Conservation (phyloP, 2,797 vertebrate genomes). For the Pristis pectinata region DNA sequence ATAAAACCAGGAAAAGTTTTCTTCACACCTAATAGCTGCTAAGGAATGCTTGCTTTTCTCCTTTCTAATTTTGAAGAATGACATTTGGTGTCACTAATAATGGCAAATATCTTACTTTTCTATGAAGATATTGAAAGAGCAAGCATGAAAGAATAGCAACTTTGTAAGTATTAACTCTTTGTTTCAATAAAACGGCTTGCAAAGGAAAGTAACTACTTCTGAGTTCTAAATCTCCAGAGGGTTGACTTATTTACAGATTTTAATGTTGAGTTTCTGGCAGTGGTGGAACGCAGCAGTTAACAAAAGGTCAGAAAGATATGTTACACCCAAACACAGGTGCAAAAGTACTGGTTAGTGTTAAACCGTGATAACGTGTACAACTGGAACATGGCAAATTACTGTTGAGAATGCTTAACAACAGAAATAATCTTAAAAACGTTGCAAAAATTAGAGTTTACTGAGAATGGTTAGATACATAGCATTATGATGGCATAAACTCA, state of each 20-base stretch:
- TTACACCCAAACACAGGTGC: slow-evolving; percentile 40
- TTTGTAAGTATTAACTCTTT: neutral
- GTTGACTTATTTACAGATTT: slow-evolving; percentile 31
- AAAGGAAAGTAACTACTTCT: neutral
- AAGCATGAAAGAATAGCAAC: neutral
- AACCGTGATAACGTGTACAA: neutral
- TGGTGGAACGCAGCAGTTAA: slow-evolving; percentile 39
- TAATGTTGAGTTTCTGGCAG: slow-evolving; percentile 31
- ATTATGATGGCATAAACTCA: neutral
- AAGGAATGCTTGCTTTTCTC: slow-evolving; percentile 29
- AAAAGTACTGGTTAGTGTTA: slow-evolving; percentile 26
- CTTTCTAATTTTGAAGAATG: neutral
- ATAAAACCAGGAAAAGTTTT: slow-evolving; percentile 39
- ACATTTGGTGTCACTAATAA: slow-evolving; percentile 13
- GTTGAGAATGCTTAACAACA: neutral
- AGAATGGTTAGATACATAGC: neutral
- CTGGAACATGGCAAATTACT: neutral
- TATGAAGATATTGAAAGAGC: neutral
- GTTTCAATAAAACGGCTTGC: neutral
- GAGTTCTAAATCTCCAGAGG: slow-evolving; percentile 23
- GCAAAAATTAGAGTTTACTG: neutral
- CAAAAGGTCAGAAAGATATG: slow-evolving; percentile 40
- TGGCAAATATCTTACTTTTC: neutral
- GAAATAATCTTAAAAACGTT: neutral
- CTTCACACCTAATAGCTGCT: slow-evolving; percentile 40